Evolutionary conservation across 2,888 invertebrate species (phyloP).

Genomic region (Oscheius sp.): DNA sequence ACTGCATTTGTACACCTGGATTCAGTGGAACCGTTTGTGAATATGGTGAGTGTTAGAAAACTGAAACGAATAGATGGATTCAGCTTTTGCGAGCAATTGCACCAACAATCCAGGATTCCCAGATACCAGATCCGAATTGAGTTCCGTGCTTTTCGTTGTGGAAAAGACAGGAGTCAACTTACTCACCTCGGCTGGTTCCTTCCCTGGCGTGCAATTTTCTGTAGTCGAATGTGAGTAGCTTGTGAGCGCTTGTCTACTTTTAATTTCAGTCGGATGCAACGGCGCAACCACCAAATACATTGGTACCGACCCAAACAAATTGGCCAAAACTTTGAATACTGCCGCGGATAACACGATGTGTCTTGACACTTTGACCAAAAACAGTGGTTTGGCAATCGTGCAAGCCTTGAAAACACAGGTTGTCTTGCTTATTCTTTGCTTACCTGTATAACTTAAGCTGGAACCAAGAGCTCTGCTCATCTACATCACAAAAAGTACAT

Average conservation of each 20-base stretch:
- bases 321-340: neutral
- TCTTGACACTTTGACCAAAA: neutral
- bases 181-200: neutral
- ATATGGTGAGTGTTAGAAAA: neutral
- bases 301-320: conserved; percentile 10
- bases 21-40: conserved; percentile 20
- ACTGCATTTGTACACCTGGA: neutral
- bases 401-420: conserved; percentile 15
- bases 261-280: neutral
- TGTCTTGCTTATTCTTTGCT: neutral
- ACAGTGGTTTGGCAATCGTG: neutral
- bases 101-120: neutral
- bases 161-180: neutral
- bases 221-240: conserved; percentile 11
- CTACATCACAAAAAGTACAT: neutral
- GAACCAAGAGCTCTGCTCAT: neutral
- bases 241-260: neutral
- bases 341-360: neutral
- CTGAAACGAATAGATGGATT: neutral
- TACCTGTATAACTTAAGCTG: too few species aligned
- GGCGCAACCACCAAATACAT: neutral
- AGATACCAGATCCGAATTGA: conserved; percentile 15
- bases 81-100: neutral
- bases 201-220: conserved; percentile 18
- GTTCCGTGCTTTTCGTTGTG: conserved; percentile 20